Evolutionary conservation across 2,113 vertebrate genomes (phyloP).

Genomic region (Zingel zingel): DNA sequence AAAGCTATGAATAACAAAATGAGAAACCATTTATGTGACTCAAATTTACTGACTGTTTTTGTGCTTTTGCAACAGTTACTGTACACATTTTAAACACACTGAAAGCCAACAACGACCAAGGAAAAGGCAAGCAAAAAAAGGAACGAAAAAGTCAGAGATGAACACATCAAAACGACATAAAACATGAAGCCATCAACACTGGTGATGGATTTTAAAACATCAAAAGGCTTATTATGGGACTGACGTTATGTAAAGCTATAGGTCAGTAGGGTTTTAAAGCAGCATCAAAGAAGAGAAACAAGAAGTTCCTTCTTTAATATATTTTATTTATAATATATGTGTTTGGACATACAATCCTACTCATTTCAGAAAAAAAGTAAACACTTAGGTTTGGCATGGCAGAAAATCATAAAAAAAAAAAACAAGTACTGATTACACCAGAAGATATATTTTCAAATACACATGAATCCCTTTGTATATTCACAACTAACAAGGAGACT

Average conservation of each 20-base stretch:
- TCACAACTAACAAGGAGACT: not conserved
- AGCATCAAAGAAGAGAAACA: conserved; percentile 2
- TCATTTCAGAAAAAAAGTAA: conserved; percentile 12
- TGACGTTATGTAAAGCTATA: not conserved
- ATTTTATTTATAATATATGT: not conserved
- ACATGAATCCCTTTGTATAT: conserved; percentile 19
- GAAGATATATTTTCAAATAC: not conserved
- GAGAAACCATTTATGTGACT: not conserved
- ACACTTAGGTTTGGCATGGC: conserved; percentile 15
- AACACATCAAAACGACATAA: not conserved
- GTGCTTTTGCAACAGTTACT: not conserved
- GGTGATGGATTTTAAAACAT: conserved; percentile 22
- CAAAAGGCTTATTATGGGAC: not conserved
- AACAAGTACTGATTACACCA: not conserved
- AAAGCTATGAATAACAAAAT: not conserved
- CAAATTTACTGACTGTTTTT: not conserved
- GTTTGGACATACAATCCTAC: not conserved
- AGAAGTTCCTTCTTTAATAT: not conserved
- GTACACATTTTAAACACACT: not conserved
- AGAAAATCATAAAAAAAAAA: not conserved
- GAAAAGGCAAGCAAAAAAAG: not conserved
- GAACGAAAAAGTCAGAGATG: not conserved
- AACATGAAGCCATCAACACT: conserved; percentile 4
- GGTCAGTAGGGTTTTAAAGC: not conserved
- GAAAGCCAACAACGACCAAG: not conserved